phyloP scores from a whole-genome alignment of 1,140 invertebrate species.

The Asobara japonica region DNA sequence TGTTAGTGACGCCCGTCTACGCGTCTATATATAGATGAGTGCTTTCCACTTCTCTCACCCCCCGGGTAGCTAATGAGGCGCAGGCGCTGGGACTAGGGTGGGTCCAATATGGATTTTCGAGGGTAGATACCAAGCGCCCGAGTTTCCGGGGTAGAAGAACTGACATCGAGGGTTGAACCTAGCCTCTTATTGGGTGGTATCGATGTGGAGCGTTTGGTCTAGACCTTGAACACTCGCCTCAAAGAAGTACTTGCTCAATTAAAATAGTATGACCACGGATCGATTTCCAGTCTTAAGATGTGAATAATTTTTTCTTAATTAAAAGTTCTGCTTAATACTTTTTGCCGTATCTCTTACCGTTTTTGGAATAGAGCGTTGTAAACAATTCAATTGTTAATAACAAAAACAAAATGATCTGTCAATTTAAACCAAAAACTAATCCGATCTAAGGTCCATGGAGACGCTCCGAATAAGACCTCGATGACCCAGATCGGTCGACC shows the following conservation, averaged over 20 bases:
- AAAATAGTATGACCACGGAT: neutral
- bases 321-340: no score
- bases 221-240: neutral
- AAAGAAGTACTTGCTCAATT: no score
- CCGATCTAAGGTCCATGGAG: no score
- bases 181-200: neutral
- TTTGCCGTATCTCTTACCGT: no score
- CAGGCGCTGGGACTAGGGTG: slow-evolving; percentile 50
- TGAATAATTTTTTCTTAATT: no score
- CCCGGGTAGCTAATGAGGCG: slow-evolving; percentile 33
- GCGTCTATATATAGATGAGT: neutral
- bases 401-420: no score
- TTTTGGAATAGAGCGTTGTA: no score
- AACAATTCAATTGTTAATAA: no score
- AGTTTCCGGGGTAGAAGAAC: slow-evolving; percentile 48
- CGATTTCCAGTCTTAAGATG: no score
- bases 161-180: neutral
- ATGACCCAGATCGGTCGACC: no score
- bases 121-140: slow-evolving; percentile 47
- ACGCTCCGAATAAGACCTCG: no score
- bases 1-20: slow-evolving; percentile 21
- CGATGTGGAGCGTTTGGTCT: neutral
- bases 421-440: no score
- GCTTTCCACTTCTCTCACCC: neutral
- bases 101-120: slow-evolving; percentile 59